Base-by-base conservation (phyloP, 1,140 invertebrate genomes). In the Solenopsis invicta region DNA sequence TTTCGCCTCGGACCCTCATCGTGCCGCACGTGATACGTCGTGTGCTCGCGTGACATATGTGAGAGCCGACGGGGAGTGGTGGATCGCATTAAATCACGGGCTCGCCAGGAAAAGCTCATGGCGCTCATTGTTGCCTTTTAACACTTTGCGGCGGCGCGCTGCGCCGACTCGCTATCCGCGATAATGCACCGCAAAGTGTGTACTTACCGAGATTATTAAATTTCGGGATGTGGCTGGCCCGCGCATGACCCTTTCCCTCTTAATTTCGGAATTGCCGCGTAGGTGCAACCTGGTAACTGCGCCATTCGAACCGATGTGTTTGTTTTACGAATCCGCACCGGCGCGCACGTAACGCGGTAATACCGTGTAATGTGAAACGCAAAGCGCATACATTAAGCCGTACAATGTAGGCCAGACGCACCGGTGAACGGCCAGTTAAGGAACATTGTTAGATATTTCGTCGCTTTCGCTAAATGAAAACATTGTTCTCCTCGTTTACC, bases 171-270 rank as follows among this genome's bases (percentile, higher is more conserved):
- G 37, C 72, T 71, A 67, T 61, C 52, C 86, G 37, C 59, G 48
- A 69, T 89, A 89, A 90, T 78, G 88, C 72, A 50, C 72, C 71
- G 34, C 64, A 86, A 89, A 90, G 72, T 82, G 85, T 87, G 88
- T 89, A 77, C 88, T 90, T 89, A 64, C 56, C 76, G 54, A 77
- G 75, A 69, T 80, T 90, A 89, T 90, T 84, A 89, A 89, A 89
- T 90, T 89, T 69, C 66, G 48, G 72, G 50, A 88, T 64, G 64
- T 52, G 67, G 76, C 54, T 76, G 71, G 71, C 24, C 48, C 69
- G 37, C 52, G 67, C 34, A 48, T 76, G 74, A 61, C 62, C 34
- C 52, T 75, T 48, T 56, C 48, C 41, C 72, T 61, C 67, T 89
- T 87, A 87, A 89, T 89, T 89, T 87, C 85, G 85, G 67, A 86